A percentile compares a stretch with the other conserved stretches of the same genome.
Evolutionary conservation across 2,888 invertebrate species (phyloP).

Genomic region (Xanthorhoe spadicearia): DNA sequence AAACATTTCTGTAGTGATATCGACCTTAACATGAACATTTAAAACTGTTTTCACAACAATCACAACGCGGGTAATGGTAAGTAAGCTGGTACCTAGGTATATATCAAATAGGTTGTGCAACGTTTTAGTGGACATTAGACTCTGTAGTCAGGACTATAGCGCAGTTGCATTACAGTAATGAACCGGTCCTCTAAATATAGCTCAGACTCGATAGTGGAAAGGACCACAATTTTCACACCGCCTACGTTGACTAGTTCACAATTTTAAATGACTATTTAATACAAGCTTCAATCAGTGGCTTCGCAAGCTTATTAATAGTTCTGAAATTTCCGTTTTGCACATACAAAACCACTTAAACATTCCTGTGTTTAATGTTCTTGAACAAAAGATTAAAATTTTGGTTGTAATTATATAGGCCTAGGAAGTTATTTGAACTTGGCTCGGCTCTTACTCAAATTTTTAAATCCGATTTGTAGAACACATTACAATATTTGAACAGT

Average conservation of each 20-base stretch:
- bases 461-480: slow-evolving; percentile 1
- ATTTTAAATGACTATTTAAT: no score
- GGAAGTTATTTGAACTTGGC: slow-evolving; percentile 3
- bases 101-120: not conserved
- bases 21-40: no score
- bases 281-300: no score
- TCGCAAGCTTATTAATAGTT: no score
- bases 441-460: not conserved
- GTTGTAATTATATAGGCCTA: not conserved
- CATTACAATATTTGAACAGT: not conserved
- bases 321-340: no score
- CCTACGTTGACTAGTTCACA: not conserved
- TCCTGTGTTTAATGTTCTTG: no score
- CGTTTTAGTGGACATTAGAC: not conserved
- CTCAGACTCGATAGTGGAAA: slow-evolving; percentile 44
- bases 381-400: not conserved
- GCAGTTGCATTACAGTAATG: slow-evolving; percentile 50
- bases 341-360: not conserved
- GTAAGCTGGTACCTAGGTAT: no score
- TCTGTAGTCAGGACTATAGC: slow-evolving; percentile 12
- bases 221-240: slow-evolving; percentile 36
- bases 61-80: no score
- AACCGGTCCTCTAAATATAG: slow-evolving; percentile 57
- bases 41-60: no score
- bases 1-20: no score